A percentile compares a stretch with the other conserved stretches of the same genome.
phyloP scores from a whole-genome alignment of 1,140 invertebrate genomes.

The Drosophila ficusphila region DNA sequence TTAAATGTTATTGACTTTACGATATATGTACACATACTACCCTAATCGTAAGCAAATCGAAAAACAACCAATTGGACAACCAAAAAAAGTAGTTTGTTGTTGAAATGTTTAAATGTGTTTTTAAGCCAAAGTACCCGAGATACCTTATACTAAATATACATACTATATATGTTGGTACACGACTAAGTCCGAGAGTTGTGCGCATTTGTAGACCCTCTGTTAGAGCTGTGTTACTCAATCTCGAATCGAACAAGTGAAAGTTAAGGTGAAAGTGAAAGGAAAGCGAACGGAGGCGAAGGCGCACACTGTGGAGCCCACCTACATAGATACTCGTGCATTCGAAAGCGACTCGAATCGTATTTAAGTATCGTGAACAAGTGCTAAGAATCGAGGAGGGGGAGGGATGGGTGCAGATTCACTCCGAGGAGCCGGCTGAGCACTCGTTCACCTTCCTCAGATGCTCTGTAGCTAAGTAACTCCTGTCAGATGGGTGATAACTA shows the following conservation, averaged over 20 bases:
- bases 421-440: conserved; percentile 32
- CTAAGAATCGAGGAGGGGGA: conserved; percentile 8
- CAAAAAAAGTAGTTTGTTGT: conserved; percentile 71
- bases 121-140: conserved; percentile 56
- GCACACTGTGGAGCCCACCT: conserved; percentile 63
- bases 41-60: conserved; percentile 33
- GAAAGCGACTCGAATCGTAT: too few species aligned
- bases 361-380: conserved; percentile 36
- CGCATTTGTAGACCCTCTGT: conserved; percentile 48
- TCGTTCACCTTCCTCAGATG: conserved; percentile 45
- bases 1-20: conserved; percentile 83
- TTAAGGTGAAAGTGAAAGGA: conserved; percentile 5
- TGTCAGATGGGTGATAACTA: conserved; percentile 84
- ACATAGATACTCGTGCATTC: conserved; percentile 28
- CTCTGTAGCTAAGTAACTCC: conserved; percentile 79
- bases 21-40: conserved; percentile 55
- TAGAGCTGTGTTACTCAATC: conserved; percentile 78
- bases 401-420: conserved; percentile 26
- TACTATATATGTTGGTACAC: conserved; percentile 19
- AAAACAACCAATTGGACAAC: conserved; percentile 36
- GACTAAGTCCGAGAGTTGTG: conserved; percentile 23
- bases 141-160: too few species aligned
- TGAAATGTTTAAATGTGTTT: conserved; percentile 82
- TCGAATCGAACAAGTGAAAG: conserved; percentile 44
- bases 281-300: conserved; percentile 24